A percentile compares a stretch with the other conserved stretches of the same genome.
Evolutionary conservation across 2,113 vertebrate genomes (phyloP).

Genomic region (Carassius auratus): DNA sequence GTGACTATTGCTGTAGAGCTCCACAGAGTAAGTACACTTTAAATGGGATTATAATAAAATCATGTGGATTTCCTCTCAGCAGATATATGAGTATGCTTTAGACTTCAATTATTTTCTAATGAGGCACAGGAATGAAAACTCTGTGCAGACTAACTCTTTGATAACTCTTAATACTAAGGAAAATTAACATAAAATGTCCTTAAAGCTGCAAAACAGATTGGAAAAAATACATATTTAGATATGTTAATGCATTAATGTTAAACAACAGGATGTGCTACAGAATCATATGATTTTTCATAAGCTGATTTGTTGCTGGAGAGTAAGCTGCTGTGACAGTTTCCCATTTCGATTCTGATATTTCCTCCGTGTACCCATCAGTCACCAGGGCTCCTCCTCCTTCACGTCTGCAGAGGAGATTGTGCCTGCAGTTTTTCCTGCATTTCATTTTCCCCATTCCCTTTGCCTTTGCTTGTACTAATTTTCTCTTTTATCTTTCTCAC

Average conservation of each 20-base stretch:
- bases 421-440: constrained; percentile 14
- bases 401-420: not conserved
- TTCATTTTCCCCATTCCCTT: not conserved
- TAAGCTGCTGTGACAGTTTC: not conserved
- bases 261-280: not conserved
- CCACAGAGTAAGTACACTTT: not conserved
- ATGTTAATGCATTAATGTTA: not conserved
- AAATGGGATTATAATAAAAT: not conserved
- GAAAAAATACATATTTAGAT: not conserved
- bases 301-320: not conserved
- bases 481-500: not conserved
- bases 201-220: not conserved
- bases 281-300: not conserved
- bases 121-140: not conserved
- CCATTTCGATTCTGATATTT: constrained; percentile 15
- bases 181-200: not conserved
- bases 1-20: not conserved
- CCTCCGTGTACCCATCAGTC: not conserved
- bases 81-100: not conserved
- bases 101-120: not conserved
- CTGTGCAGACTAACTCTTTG: not conserved
- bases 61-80: no score
- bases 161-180: not conserved
- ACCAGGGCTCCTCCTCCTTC: not conserved
- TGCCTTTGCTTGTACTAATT: not conserved